phyloP scores from a whole-genome alignment of 1,140 invertebrate species.

The Lepeophtheirus salmonis region DNA sequence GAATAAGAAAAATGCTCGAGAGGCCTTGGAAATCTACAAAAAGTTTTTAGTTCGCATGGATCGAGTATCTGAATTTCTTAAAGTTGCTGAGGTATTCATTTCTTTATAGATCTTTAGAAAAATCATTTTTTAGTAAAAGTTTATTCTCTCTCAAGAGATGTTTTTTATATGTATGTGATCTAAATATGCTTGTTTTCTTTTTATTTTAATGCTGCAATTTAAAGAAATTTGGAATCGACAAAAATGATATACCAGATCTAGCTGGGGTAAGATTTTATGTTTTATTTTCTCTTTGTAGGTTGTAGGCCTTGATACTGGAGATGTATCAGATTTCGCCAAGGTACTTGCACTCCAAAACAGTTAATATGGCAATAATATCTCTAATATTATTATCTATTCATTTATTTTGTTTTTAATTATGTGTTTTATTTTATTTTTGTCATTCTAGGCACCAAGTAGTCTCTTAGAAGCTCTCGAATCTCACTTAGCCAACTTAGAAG shows the following conservation, averaged over 20 bases:
- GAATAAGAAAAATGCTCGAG: conserved; percentile 83
- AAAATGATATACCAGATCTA: conserved; percentile 18
- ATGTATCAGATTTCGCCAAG: conserved; percentile 95
- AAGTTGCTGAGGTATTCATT: conserved; percentile 77
- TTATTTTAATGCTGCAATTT: conserved; percentile 2
- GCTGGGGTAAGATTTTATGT: conserved; percentile 19
- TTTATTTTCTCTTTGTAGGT: conserved; percentile 40
- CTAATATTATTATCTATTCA: conserved; percentile 7
- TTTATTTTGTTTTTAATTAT: too few species aligned
- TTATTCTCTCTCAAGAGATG: too few species aligned
- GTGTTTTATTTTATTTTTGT: too few species aligned
- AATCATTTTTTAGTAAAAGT: too few species aligned
- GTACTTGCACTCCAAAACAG: conserved; percentile 27
- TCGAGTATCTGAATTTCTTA: conserved; percentile 90
- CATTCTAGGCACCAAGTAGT: conserved; percentile 91
- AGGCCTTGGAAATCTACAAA: conserved; percentile 95
- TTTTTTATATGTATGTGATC: too few species aligned
- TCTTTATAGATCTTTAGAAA: too few species aligned
- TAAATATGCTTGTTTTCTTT: too few species aligned
- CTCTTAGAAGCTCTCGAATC: conserved; percentile 90
- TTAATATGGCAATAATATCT: neutral
- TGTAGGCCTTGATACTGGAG: conserved; percentile 95
- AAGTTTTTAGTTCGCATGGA: conserved; percentile 98
- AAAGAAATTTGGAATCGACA: conserved; percentile 18
- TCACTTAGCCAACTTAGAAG: conserved; percentile 78